These are phyloP conservation scores for Calidris pugnax DNA, from an alignment of 2,113 vertebrate species.

Conservation along the genomic window DNA sequence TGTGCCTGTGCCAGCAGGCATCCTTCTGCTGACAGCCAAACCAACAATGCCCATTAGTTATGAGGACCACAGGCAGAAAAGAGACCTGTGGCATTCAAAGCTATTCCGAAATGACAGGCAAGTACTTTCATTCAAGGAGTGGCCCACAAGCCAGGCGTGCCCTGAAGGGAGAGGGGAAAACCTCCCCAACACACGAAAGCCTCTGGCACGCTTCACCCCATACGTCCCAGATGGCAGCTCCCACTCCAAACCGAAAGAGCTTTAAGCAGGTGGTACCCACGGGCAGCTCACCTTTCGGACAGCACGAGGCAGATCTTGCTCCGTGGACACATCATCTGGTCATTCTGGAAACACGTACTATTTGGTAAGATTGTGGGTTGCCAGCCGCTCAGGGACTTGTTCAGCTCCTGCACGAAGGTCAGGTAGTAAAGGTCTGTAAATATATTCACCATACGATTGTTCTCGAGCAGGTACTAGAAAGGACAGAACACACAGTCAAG, in stretches of 20 bases:
- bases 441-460: constrained; percentile 89
- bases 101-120: background rate
- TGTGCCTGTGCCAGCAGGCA: background rate
- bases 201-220: background rate
- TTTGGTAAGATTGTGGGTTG: constrained; percentile 81
- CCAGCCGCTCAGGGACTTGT: constrained; percentile 84
- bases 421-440: constrained; percentile 88
- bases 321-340: constrained; percentile 77
- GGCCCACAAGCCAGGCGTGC: background rate
- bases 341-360: constrained; percentile 73
- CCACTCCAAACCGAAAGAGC: background rate
- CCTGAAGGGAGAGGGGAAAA: background rate
- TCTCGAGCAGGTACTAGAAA: constrained; percentile 84
- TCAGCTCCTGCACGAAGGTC: constrained; percentile 86
- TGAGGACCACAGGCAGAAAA: background rate
- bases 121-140: background rate
- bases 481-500: constrained; percentile 55
- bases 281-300: constrained; percentile 78
- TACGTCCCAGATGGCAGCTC: background rate
- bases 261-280: background rate
- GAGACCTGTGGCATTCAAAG: background rate
- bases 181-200: background rate
- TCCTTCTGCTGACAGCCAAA: background rate
- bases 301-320: constrained; percentile 78
- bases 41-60: background rate